These are phyloP conservation scores for Neoitamus cyanurus DNA, from an alignment of 2,888 invertebrate species.

Conservation along the genomic window DNA sequence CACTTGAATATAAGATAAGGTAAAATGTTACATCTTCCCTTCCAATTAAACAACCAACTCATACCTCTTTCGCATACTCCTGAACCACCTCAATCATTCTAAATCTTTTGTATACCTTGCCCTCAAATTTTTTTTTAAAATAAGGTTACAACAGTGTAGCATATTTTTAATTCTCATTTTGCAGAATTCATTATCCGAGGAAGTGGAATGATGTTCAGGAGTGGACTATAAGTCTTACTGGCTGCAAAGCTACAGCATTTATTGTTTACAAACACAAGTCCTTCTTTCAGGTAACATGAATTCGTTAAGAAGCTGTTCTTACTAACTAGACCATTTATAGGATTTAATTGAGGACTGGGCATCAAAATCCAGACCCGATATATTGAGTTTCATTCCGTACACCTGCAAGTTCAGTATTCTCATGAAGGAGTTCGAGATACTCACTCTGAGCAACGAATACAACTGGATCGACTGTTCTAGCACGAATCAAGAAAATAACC, in stretches of 20 bases:
- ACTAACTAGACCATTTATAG: conserved; percentile 55
- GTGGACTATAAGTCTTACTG: conserved; percentile 91
- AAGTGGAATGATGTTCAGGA: conserved; percentile 97
- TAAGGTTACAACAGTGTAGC: not conserved
- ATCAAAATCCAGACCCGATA: conserved; percentile 90
- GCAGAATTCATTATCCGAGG: conserved; percentile 81
- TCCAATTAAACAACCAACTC: no score
- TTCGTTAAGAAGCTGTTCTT: not conserved
- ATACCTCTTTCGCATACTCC: no score
- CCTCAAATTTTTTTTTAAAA: not conserved
- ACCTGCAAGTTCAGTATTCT: conserved; percentile 93
- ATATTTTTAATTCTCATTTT: not conserved
- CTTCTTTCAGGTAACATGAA: conserved; percentile 78
- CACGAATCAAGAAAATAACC: conserved; percentile 93
- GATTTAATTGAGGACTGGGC: conserved; percentile 98
- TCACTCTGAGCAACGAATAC: conserved; percentile 93
- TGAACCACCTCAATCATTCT: no score
- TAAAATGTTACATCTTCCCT: no score
- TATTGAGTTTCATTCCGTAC: conserved; percentile 95
- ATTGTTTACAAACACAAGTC: conserved; percentile 95
- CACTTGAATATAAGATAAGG: conserved; percentile 88
- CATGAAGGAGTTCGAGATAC: conserved; percentile 93
- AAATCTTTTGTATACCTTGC: conserved; percentile 58
- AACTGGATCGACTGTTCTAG: conserved; percentile 99
- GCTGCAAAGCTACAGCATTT: conserved; percentile 93